phyloP scores from a whole-genome alignment of 2,113 vertebrate species.

The Chaenocephalus aceratus region DNA sequence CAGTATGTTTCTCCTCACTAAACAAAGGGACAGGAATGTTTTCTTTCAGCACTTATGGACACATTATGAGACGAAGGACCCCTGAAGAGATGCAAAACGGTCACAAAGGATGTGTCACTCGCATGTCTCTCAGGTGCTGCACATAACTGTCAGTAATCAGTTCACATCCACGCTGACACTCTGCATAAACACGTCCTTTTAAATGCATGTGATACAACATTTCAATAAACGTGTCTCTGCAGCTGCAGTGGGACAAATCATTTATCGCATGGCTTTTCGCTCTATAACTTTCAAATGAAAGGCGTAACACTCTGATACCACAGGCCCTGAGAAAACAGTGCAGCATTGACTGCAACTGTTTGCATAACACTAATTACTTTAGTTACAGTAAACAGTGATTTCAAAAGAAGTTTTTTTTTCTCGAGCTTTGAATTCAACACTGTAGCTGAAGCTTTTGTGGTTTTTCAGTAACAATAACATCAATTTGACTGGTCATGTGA shows the following conservation, averaged over 20 bases:
- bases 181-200: neutral
- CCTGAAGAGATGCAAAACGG: neutral
- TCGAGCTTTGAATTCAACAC: slow-evolving; percentile 32
- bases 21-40: too few relatives aligned
- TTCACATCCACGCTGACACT: neutral
- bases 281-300: slow-evolving; percentile 50
- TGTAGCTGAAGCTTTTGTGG: slow-evolving; percentile 43
- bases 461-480: slow-evolving; percentile 46
- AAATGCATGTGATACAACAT: neutral
- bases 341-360: slow-evolving; percentile 52
- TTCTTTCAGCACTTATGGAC: neutral
- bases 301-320: slow-evolving; percentile 36
- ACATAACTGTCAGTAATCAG: neutral
- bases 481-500: slow-evolving; percentile 42
- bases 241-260: slow-evolving; percentile 28
- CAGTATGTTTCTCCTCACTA: neutral
- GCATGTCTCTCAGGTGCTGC: neutral
- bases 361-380: slow-evolving; percentile 65
- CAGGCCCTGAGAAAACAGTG: slow-evolving; percentile 57
- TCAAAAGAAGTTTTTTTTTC: slow-evolving; percentile 39
- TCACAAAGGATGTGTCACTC: neutral
- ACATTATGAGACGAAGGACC: neutral
- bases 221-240: slow-evolving; percentile 14
- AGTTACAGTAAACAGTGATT: slow-evolving; percentile 63
- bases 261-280: slow-evolving; percentile 16